Percentiles rank a stretch among this genome's conserved stretches.
These are phyloP conservation scores for Ylistrum balloti DNA, from an alignment of 1,140 invertebrate species.

Conservation along the genomic window DNA sequence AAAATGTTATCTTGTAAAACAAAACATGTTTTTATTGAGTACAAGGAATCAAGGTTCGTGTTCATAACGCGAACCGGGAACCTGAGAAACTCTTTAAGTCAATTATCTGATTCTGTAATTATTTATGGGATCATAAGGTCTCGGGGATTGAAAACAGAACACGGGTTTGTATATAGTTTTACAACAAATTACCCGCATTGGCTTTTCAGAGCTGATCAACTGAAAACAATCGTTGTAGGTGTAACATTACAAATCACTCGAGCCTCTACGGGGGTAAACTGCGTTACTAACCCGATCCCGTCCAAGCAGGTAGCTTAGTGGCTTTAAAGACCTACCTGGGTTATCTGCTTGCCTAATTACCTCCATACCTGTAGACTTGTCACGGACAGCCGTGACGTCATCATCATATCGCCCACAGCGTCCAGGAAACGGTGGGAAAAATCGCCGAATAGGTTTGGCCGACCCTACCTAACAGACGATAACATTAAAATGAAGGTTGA, in stretches of 20 bases:
- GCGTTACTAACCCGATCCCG: neutral
- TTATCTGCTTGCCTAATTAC: conserved; percentile 20
- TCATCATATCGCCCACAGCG: conserved; percentile 37
- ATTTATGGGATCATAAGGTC: conserved; percentile 46
- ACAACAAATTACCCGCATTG: conserved; percentile 51
- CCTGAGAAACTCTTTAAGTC: conserved; percentile 54
- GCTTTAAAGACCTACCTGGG: neutral
- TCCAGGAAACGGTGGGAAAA: conserved; percentile 31
- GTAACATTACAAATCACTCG: conserved; percentile 32
- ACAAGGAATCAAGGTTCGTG: neutral
- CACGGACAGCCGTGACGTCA: conserved; percentile 22
- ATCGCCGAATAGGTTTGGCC: neutral
- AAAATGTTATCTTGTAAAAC: neutral
- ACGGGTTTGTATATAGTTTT: conserved; percentile 42
- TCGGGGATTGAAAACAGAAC: conserved; percentile 35
- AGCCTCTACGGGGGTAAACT: conserved; percentile 30
- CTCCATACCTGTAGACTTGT: conserved; percentile 20
- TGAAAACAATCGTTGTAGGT: conserved; percentile 16
- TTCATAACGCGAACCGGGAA: conserved; percentile 42
- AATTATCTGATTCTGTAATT: conserved; percentile 54
- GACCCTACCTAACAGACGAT: neutral
- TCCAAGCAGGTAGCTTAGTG: neutral
- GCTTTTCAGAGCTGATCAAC: conserved; percentile 43
- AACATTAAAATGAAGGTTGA: neutral
- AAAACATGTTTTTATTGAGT: conserved; percentile 13